Evolutionary conservation across 2,797 vertebrate genomes (phyloP).

Genomic region (Eulemur albifrons): DNA sequence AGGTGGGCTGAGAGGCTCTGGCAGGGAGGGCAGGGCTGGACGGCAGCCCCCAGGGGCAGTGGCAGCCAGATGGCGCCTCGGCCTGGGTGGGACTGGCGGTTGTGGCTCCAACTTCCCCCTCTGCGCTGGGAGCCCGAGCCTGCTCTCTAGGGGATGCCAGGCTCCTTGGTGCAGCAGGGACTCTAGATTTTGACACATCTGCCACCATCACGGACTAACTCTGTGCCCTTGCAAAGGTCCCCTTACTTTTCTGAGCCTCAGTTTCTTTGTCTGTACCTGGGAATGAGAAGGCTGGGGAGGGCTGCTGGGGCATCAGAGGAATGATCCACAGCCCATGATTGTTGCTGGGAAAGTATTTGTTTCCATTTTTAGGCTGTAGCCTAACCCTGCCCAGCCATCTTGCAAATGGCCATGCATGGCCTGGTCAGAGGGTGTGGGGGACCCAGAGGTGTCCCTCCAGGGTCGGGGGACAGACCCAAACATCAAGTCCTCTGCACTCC

Average conservation of each 20-base stretch:
- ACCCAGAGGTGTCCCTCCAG: not conserved
- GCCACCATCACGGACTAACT: not conserved
- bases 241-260: not conserved
- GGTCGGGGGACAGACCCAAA: not conserved
- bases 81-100: not conserved
- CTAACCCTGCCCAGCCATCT: not conserved
- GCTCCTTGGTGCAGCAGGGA: not conserved
- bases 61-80: not conserved
- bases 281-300: not conserved
- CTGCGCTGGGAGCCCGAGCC: not conserved
- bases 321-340: not conserved
- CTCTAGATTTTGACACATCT: too few species aligned
- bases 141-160: not conserved
- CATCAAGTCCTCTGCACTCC: not conserved
- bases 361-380: not conserved
- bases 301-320: not conserved
- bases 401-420: not conserved
- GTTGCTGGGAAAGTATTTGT: not conserved
- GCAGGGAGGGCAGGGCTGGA: not conserved
- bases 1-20: not conserved
- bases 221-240: not conserved
- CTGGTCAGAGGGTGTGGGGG: not conserved
- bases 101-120: not conserved
- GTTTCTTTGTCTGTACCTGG: not conserved
- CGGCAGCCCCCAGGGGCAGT: not conserved